Evolutionary conservation across 1,140 invertebrate genomes (phyloP), one percentile per base, ranked within the genome.

Genomic region (Trinorchestia longiramus): DNA sequence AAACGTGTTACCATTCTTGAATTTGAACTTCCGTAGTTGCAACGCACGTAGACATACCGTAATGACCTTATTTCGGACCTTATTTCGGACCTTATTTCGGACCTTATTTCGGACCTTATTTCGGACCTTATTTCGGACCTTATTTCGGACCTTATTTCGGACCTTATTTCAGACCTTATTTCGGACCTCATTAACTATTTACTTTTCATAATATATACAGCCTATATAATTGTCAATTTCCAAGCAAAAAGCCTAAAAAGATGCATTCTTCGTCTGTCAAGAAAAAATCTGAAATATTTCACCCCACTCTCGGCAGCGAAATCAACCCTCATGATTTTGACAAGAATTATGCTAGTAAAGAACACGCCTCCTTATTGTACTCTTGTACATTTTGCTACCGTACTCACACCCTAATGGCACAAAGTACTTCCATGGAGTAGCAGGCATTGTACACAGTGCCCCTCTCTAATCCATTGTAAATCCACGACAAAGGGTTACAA

Each of bases 381-480:
- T 77, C 62, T 11, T 36, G 62, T 77, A 77, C 62, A 36, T 77
- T 77, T 77, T 77, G 62, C 62, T 77, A 11, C 62, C 62, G 62
- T 11, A 28, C 62, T 77, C 62, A 77, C 62, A 77, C 88, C n/a
- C 88, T 90, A 90, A 90, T 42, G 43, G 88, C 88, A 43, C 43
- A 90, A 41, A 90, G 88, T 90, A 90, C n/a, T 42, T 90, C 88
- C 43, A 90, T 90, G 42, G 88, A 90, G 88, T 94, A 47, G 43
- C 43, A 94, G 1, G 19, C 36, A 94, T 6, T 43, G 92, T 94
- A 94, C 92, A 47, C 0, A 19, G 43, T 47, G 36, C 92, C 92
- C 92, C 44, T 45, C 92, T 42, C 36, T 94, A 94, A 94, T 94
- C 92, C 92, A 94, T 94, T 94, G 92, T 94, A 94, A 43, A 94